Base-by-base conservation (phyloP, 2,888 invertebrate species). In the Nycteola revayana region DNA sequence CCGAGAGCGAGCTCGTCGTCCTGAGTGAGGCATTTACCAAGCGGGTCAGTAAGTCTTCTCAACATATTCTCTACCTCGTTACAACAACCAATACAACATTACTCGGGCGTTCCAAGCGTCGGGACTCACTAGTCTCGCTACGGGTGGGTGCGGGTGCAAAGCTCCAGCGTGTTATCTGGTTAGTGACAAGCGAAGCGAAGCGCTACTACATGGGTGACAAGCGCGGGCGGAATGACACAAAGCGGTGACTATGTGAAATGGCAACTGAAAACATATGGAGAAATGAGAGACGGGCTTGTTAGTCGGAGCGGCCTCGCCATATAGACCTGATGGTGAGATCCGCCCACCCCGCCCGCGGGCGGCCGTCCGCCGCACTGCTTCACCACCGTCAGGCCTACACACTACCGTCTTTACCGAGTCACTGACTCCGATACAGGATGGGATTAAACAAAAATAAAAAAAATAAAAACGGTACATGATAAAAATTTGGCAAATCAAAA, bases 1-100 rank as follows among this genome's bases (percentile, higher is more conserved):
- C 85, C 86, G 77, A 87, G 79, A 55, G 82, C 87, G 76, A 85
- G 81, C 77, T 87, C 88, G 77, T 88, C 88, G 77, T 88, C 88
- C 88, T 88, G 83, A 73, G 83, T 80, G 81, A 81, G 78, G 81
- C 81, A 85, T 82, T 79, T 79, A 84, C 81, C 81, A 83, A 86
- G 83, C 84, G 85, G 76, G 75, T 84, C 84, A 84, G 85, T 85
- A 75, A 80, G 74, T 81, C 76, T 80, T 74, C 77, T 77, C 74
- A 73, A 81, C 72, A 80, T 74, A 79, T 74, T 75, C 68, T 73
- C 79, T 80, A 81, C 67, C 75, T 76, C 80, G 80, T 76, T 75
- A 72, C 75, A 72, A 75, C 75, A 77, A 80, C 80, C 76, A 81
- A 63, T 66, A 66, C 60, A 74, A 75, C 67, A 71, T 80, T 76